Conservation (phyloP, 2,113 vertebrate species). For the Gallinago paraguaiae region DNA sequence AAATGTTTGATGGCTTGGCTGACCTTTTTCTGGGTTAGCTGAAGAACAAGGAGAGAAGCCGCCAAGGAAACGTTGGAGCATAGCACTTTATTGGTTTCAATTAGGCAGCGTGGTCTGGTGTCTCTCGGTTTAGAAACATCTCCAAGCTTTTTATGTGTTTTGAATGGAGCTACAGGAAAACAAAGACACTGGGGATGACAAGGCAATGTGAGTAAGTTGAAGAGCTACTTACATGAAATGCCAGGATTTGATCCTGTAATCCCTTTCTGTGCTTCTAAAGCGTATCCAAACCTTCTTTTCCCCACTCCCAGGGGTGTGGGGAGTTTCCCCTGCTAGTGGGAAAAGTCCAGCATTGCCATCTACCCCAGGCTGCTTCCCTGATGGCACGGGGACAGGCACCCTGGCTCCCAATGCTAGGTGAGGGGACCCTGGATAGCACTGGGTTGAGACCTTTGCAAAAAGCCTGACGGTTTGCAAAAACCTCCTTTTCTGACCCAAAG, state of each 20-base stretch:
- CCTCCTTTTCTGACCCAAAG: neutral
- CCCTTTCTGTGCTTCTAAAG: neutral
- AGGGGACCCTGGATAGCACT: accelerated
- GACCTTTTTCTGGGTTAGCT: conserved; percentile 43
- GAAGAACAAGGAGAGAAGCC: neutral
- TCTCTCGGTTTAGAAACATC: neutral
- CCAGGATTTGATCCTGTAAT: neutral
- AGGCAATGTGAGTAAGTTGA: neutral
- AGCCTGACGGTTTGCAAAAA: neutral
- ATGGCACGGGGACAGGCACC: accelerated
- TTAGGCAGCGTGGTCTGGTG: neutral
- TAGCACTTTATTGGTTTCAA: neutral
- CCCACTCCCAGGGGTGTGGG: accelerated
- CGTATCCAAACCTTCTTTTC: neutral
- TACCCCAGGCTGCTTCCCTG: neutral
- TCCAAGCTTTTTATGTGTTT: neutral
- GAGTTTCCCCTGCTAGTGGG: neutral
- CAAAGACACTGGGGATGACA: neutral
- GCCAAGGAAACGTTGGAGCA: neutral
- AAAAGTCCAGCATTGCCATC: neutral
- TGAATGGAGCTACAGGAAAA: neutral
- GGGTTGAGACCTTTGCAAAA: neutral
- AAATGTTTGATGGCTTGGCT: conserved; percentile 39
- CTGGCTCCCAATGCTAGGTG: accelerated
- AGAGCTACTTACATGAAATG: neutral